These are phyloP conservation scores for Synanthedon andrenaeformis DNA, from an alignment of 2,888 invertebrate species.

Conservation along the genomic window DNA sequence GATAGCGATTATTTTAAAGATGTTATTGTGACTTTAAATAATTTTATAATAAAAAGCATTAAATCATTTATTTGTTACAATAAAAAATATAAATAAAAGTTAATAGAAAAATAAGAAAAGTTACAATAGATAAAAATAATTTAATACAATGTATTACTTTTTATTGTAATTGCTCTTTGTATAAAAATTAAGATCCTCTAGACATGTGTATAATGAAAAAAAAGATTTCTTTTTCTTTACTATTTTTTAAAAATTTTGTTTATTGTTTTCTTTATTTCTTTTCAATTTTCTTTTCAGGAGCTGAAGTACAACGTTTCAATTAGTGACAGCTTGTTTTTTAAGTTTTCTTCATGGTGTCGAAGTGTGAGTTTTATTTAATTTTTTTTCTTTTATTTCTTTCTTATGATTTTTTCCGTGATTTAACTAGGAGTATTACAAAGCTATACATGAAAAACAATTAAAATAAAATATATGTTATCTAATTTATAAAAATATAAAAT, in stretches of 20 bases:
- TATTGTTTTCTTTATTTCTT: conserved; percentile 30
- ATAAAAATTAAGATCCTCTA: too few relatives aligned
- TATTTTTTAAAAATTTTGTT: conserved; percentile 5
- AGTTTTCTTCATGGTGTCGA: conserved; percentile 64
- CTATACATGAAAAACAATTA: background rate
- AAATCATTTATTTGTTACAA: too few relatives aligned
- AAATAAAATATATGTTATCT: background rate
- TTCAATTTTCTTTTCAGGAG: conserved; percentile 51
- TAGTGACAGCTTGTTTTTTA: conserved; percentile 43
- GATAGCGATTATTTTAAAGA: too few relatives aligned
- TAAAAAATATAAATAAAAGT: too few relatives aligned
- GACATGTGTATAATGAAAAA: too few relatives aligned
- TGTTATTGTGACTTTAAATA: too few relatives aligned
- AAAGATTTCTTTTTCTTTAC: background rate
- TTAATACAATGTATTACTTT: too few relatives aligned
- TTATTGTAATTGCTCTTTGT: too few relatives aligned
- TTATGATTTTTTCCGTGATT: conserved; percentile 12
- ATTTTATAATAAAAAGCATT: too few relatives aligned
- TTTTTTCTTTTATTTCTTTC: conserved; percentile 31
- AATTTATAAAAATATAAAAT: too few relatives aligned
- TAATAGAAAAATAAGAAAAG: too few relatives aligned
- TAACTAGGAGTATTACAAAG: background rate
- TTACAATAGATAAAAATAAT: too few relatives aligned
- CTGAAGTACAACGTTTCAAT: conserved; percentile 33
- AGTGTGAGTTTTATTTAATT: conserved; percentile 66